These are phyloP conservation scores for Hozukius guyotensis DNA, from an alignment of 2,797 vertebrate species.

Conservation along the genomic window DNA sequence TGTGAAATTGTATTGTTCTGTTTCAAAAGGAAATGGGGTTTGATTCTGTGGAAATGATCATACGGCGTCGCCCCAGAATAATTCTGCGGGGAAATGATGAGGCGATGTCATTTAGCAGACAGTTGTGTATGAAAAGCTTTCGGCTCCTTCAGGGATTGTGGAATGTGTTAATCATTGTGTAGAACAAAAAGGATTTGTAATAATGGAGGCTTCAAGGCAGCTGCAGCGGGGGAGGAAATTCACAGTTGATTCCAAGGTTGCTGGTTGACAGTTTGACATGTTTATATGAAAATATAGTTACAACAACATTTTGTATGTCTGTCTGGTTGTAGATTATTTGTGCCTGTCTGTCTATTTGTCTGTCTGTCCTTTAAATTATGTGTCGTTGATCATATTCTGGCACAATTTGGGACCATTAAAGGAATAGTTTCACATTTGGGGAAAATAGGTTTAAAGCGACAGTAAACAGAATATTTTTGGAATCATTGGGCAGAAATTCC, in stretches of 20 bases:
- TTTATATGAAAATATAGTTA: constrained; percentile 7
- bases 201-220: constrained; percentile 26
- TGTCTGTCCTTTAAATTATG: neutral
- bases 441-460: neutral
- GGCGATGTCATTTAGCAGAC: constrained; percentile 69
- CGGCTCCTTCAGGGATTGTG: constrained; percentile 53
- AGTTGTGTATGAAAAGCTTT: constrained; percentile 61
- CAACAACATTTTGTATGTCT: neutral
- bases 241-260: constrained; percentile 11
- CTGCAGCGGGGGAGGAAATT: constrained; percentile 14
- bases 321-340: neutral
- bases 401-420: neutral
- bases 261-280: neutral
- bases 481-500: too few species aligned
- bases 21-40: constrained; percentile 58
- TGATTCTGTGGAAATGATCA: constrained; percentile 62
- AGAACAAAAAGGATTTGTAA: constrained; percentile 55
- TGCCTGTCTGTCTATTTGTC: neutral
- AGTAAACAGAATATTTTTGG: too few species aligned
- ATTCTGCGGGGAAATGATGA: constrained; percentile 60
- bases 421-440: neutral
- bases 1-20: constrained; percentile 65
- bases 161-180: constrained; percentile 65
- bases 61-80: constrained; percentile 37
- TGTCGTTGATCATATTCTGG: neutral